A percentile compares a stretch with the other conserved stretches of the same genome.
Conservation (phyloP, 1,140 invertebrate genomes). For the Scaptodrosophila lebanonensis region DNA sequence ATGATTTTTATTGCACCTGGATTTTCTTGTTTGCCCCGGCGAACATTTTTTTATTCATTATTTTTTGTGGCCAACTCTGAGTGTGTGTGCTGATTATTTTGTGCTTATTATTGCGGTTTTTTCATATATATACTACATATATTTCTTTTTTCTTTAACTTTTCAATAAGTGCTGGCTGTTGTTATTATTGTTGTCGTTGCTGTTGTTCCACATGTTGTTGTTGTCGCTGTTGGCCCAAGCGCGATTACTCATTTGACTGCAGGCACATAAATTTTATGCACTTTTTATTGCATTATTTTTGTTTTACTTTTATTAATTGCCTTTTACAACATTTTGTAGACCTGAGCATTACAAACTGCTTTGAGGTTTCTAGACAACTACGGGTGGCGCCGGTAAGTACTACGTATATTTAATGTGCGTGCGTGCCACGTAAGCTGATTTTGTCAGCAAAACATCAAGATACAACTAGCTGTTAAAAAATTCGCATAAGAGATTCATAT, state of each 20-base stretch:
- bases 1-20: conserved; percentile 72
- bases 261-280: conserved; percentile 70
- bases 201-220: conserved; percentile 30
- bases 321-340: conserved; percentile 59
- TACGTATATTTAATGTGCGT: conserved; percentile 23
- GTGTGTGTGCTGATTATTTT: conserved; percentile 66
- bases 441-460: conserved; percentile 34
- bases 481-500: no score
- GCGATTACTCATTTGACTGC: conserved; percentile 75
- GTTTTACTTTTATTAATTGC: conserved; percentile 63
- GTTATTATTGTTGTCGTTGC: no score
- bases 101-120: conserved; percentile 59
- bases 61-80: conserved; percentile 19
- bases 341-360: conserved; percentile 40
- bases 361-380: conserved; percentile 20
- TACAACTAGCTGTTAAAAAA: conserved; percentile 35
- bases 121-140: conserved; percentile 30
- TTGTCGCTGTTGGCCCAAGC: conserved; percentile 37
- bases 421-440: conserved; percentile 63
- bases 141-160: conserved; percentile 56
- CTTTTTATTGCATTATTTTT: conserved; percentile 62
- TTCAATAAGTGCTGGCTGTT: conserved; percentile 65
- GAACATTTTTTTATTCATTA: conserved; percentile 70
- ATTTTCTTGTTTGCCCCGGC: conserved; percentile 66
- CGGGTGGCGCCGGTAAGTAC: background rate